These are phyloP conservation scores for Embiotoca jacksoni DNA, from an alignment of 2,113 vertebrate species.

Conservation along the genomic window DNA sequence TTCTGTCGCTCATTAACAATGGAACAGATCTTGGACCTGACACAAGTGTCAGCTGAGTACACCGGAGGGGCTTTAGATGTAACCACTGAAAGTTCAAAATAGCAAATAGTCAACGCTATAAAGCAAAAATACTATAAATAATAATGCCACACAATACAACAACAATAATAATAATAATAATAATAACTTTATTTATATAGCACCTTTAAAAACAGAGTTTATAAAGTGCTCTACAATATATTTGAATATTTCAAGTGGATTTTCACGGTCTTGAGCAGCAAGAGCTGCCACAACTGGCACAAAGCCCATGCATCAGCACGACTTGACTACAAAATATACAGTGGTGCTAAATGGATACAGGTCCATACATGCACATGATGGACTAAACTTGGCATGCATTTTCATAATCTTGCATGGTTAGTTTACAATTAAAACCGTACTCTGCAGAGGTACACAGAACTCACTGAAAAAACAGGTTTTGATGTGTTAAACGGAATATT, in stretches of 20 bases:
- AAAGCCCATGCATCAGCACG: not conserved
- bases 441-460: not conserved
- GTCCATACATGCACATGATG: slow-evolving; percentile 8
- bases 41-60: not conserved
- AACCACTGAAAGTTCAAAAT: slow-evolving; percentile 25
- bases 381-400: not conserved
- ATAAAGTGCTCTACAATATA: too few species aligned
- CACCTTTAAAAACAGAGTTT: too few species aligned
- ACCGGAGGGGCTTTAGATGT: slow-evolving; percentile 11
- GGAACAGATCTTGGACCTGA: slow-evolving; percentile 21
- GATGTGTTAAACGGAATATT: slow-evolving; percentile 9
- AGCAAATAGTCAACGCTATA: slow-evolving; percentile 8
- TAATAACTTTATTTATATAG: too few species aligned
- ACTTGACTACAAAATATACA: not conserved
- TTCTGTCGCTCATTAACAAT: slow-evolving; percentile 55
- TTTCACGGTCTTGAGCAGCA: slow-evolving; percentile 23
- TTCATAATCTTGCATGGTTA: not conserved
- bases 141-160: too few species aligned
- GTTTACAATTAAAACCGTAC: slow-evolving; percentile 11
- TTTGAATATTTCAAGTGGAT: slow-evolving; percentile 25
- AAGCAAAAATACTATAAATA: slow-evolving; percentile 8
- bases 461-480: slow-evolving; percentile 17
- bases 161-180: too few species aligned
- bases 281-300: not conserved
- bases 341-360: slow-evolving; percentile 5